Evolutionary conservation across 2,797 vertebrate species (phyloP), one percentile per base, ranked within the genome.

Genomic region (Ctenochaetus hawaiiensis): DNA sequence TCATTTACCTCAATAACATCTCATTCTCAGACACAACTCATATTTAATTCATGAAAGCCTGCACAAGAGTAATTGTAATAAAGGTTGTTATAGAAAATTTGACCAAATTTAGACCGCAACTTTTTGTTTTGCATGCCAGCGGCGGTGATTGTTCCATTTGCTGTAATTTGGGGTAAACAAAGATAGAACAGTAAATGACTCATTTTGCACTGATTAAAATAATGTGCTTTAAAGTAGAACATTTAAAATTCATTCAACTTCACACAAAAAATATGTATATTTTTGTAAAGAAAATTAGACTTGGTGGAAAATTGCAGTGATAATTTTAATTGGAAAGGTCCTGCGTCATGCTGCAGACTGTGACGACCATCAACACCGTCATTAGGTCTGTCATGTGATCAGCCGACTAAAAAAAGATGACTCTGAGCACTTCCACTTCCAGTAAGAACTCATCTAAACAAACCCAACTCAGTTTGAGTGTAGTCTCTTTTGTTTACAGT

Each of bases 1-100:
- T 99, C 98, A 99, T 99, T 99, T 99, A 98, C 97, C 97, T 97
- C 97, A 96, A 97, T 98, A 99, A 98, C 97, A 98, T 97, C 97
- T 98, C 98, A 98, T 98, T 98, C 97, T 96, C 95, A 97, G 96
- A 97, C 96, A 96, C 96, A 97, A 97, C 97, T 99, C 97, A 99
- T 99, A 97, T 98, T 98, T 99, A 98, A 99, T 99, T 99, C 97
- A 99, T 99, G 97, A 98, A 96, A 96, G 96, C 94, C 95, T 96
- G 94, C 94, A 94, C 96, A 96, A 96, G 96, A 97, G 96, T 98
- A 98, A 99, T 98, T 99, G 96, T 98, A 96, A 97, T 97, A 96
- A 97, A 97, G 97, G 97, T 98, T 97, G 96, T 96, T 96, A 95
- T 95, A 95, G 96, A 97, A 97, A 97, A 97, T 96, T 54, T 83